Base-by-base conservation (phyloP, 30 jellyfish, hydroid and myxozoan genomes). In the Sanderia malayensis region DNA sequence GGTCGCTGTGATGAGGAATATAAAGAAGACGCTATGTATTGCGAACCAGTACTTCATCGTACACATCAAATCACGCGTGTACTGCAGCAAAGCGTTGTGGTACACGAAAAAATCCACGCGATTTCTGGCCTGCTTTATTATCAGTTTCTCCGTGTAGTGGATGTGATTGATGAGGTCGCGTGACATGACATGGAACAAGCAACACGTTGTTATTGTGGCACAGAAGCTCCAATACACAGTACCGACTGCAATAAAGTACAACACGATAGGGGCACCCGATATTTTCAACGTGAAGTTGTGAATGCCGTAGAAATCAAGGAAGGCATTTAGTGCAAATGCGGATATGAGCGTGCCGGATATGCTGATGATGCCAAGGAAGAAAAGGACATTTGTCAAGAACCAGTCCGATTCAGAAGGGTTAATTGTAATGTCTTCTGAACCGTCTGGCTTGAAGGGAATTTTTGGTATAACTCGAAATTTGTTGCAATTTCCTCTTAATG, bases 1-100 rank as follows among this genome's bases (percentile, higher is more conserved):
- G 41, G 64, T 71, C 47, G 83, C 83, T 11, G 60, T 65, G 0
- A 71, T 53, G 6, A 71, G 57, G 61, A 71, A 71, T 29, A 71
- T 26, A 45, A 71, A 71, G 57, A 71, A 71, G 32, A 71, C 2
- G 20, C 52, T 71, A 28, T 71, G 83, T 32, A 57, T 57, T 28
- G 83, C 83, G n/a, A 71, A 71, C 83, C 83, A 71, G 44, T 52
- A 71, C 30, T 49, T 71, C 24, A 71, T 18, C 2, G 83, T 13
- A 1, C 22, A 4, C 72, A 52, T 53, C 83, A 71, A 18, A 0
- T 31, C 34, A 7, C 52, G 33, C 8, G 83, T 30, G 60, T 71
- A 71, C 31, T 57, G 71, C n/a, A 71, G 41, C 11, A 71, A 61
- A 1, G 72, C 29, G 44, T 71, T 64, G 72, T 71, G 83, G 1